Conservation (phyloP, 2,888 invertebrate genomes). For the Abrostola tripartita region DNA sequence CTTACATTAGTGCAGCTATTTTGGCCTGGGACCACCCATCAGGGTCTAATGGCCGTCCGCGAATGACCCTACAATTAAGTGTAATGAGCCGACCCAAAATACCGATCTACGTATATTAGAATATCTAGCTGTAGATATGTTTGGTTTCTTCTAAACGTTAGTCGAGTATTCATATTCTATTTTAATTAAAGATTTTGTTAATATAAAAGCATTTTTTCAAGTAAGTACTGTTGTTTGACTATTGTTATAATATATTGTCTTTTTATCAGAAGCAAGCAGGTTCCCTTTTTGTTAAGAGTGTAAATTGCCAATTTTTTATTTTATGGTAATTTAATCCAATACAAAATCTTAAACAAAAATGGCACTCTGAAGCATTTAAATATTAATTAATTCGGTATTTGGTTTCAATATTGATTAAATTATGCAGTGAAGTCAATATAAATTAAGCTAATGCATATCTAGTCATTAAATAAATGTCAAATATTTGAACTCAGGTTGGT, state of each 20-base stretch:
- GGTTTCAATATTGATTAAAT: no score
- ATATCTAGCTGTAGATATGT: constrained; percentile 51
- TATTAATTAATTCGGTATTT: no score
- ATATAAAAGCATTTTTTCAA: background rate
- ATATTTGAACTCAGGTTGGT: background rate
- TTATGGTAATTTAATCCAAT: no score
- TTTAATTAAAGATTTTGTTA: background rate
- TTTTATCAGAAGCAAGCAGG: no score
- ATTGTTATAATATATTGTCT: no score
- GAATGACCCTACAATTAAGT: constrained; percentile 87
- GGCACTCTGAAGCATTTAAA: no score
- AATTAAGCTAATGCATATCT: no score
- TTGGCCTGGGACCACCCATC: constrained; percentile 76
- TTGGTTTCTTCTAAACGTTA: constrained; percentile 23
- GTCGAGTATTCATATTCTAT: constrained; percentile 24
- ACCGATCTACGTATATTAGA: constrained; percentile 74
- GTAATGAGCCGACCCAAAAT: constrained; percentile 81
- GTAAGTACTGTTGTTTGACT: no score
- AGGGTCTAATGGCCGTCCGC: constrained; percentile 78
- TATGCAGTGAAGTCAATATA: no score
- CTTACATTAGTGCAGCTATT: constrained; percentile 74
- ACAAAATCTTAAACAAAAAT: no score
- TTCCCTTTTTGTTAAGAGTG: no score
- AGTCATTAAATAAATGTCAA: constrained; percentile 3
- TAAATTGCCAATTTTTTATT: no score